Evolutionary conservation across 2,888 invertebrate genomes (phyloP), one percentile per base, ranked within the genome.

Genomic region (Andrena marginata): DNA sequence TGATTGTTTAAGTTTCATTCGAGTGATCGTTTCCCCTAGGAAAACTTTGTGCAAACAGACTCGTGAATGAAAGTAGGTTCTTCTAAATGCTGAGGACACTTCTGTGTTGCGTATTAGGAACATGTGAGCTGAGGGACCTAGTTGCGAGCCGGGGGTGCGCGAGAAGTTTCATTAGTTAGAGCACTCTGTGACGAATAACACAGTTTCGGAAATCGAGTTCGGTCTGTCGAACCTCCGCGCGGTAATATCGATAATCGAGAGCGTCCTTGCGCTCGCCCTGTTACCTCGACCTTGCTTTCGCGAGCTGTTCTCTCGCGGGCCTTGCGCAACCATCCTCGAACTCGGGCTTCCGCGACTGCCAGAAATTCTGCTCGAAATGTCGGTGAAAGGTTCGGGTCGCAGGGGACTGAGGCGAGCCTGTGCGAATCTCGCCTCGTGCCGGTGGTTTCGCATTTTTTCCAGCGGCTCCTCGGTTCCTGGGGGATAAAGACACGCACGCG

Each of bases 261-360:
- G 42, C 59, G 72, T 77, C 59, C 63, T 81, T 42, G 77, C 67
- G 13, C 42, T 64, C 35, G 26, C 59, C 8, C 26, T 8, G 62
- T 77, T 73, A 26, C 81, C 77, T 81, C 63, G 77, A 78, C 81
- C 81, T 77, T 81, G 77, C 70, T 69, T 67, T 77, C 63, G 33
- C 56, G 13, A 70, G 48, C 29, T 26, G 31, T 74, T 67, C 42
- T 35, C 60, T 26, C 33, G n/a, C 51, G 2, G 4, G 31, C 2
- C 62, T 75, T 68, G 16, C 68, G 51, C 60, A 59, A 49, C 51
- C 35, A 56, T 54, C 26, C 29, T 16, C 33, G 23, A 16, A 7
- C 5, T 13, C n/a, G 2, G 13, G 2, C n/a, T 64, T 35, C 35
- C 64, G 7, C 13, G 20, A 8, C 8, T 26, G 10, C 8, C 6